Conservation (phyloP, 2,113 vertebrate genomes). For the Pseudorhombus dupliciocellatus region DNA sequence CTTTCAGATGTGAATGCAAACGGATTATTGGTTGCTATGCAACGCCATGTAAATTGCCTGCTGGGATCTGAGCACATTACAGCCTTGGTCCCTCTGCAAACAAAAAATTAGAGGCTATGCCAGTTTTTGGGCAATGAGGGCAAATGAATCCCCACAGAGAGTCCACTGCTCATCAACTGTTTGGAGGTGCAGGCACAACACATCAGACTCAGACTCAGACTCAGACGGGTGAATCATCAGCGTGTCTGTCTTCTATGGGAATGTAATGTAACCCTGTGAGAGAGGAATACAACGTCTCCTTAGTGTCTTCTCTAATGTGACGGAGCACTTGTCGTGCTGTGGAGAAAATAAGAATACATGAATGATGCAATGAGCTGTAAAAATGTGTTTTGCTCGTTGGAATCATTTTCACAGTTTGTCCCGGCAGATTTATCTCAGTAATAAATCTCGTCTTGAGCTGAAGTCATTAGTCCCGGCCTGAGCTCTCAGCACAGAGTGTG, state of each 20-base stretch:
- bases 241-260: too few relatives aligned
- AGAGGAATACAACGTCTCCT: constrained; percentile 12
- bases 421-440: not conserved
- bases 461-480: too few relatives aligned
- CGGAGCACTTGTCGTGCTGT: not conserved
- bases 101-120: constrained; percentile 13
- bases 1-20: not conserved
- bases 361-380: constrained; percentile 11
- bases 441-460: too few relatives aligned
- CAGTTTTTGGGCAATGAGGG: constrained; percentile 18
- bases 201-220: not conserved
- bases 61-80: constrained; percentile 15
- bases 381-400: not conserved
- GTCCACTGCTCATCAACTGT: not conserved
- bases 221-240: too few relatives aligned
- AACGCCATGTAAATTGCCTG: constrained; percentile 20
- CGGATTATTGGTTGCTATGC: constrained; percentile 43
- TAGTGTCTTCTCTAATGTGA: not conserved
- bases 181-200: not conserved
- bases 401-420: not conserved
- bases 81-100: constrained; percentile 29
- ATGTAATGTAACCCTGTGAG: too few relatives aligned
- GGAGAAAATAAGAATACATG: not conserved
- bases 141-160: constrained; percentile 5
- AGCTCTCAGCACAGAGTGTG: too few relatives aligned